phyloP scores from a whole-genome alignment of 2,888 invertebrate species.

The Tenthredo scrophulariae region DNA sequence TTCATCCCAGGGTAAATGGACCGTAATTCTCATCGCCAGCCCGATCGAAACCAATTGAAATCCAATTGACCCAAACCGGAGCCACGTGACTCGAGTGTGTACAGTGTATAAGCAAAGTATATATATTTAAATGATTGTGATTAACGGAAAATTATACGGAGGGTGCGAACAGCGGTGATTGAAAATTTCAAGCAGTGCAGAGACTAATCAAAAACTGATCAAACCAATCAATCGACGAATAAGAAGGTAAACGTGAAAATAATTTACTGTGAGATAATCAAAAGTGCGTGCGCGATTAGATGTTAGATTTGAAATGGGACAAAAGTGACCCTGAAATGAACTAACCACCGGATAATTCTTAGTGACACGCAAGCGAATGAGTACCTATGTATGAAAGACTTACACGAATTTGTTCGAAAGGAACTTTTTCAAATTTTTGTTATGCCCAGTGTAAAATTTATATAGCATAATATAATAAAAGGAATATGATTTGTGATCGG shows the following conservation, averaged over 20 bases:
- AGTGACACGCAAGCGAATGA: not conserved
- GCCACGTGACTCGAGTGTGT: slow-evolving; percentile 49
- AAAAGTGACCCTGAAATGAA: slow-evolving; percentile 6
- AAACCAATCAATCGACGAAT: slow-evolving; percentile 22
- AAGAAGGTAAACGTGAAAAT: not conserved
- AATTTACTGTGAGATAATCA: slow-evolving; percentile 35
- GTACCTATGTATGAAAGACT: not conserved
- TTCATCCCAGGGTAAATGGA: not conserved
- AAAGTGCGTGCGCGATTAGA: slow-evolving; percentile 18
- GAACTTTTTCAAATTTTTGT: slow-evolving; percentile 47
- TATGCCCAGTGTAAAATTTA: slow-evolving; percentile 46
- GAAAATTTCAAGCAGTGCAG: not conserved
- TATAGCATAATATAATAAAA: slow-evolving; percentile 50
- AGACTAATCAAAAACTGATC: slow-evolving; percentile 22
- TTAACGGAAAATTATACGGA: slow-evolving; percentile 29
- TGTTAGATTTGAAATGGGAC: not conserved
- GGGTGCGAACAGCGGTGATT: not conserved
- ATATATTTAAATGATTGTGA: slow-evolving; percentile 48
- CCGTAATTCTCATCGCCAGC: slow-evolving; percentile 25
- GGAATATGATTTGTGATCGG: slow-evolving; percentile 42
- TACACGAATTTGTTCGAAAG: not conserved
- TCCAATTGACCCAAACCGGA: slow-evolving; percentile 34
- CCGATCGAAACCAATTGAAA: slow-evolving; percentile 39
- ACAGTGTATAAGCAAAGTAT: slow-evolving; percentile 40
- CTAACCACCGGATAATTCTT: slow-evolving; percentile 23